A percentile compares a stretch with the other conserved stretches of the same genome.
phyloP scores from a whole-genome alignment of 2,113 vertebrate genomes.

The Synodontis membranacea region DNA sequence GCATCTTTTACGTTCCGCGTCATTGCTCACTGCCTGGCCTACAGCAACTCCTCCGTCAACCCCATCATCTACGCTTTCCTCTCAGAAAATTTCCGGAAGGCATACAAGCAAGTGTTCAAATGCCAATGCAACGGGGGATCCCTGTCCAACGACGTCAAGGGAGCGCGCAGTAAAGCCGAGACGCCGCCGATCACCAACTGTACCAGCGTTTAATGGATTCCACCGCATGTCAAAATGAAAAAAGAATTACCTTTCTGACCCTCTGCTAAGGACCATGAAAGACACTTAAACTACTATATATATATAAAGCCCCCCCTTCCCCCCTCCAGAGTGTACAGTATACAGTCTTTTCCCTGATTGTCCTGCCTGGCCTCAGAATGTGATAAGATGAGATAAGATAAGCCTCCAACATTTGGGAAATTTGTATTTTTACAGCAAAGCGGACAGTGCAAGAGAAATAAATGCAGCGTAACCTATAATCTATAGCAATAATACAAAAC shows the following conservation, averaged over 20 bases:
- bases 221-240: background rate
- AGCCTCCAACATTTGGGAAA: too few species aligned
- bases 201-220: conserved; percentile 19
- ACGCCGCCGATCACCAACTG: conserved; percentile 34
- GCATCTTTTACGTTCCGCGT: conserved; percentile 39
- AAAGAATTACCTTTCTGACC: background rate
- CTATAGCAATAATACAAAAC: too few species aligned
- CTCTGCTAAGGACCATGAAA: background rate
- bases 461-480: too few species aligned
- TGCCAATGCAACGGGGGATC: conserved; percentile 26
- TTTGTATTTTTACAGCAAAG: too few species aligned
- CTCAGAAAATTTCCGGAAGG: conserved; percentile 44
- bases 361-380: background rate
- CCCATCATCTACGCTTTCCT: conserved; percentile 45
- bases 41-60: conserved; percentile 44
- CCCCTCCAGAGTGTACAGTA: background rate
- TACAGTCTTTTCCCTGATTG: background rate
- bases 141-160: conserved; percentile 8
- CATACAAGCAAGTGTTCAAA: conserved; percentile 44
- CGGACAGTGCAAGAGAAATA: too few species aligned
- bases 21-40: conserved; percentile 39
- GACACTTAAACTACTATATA: background rate
- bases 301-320: background rate
- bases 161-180: conserved; percentile 38
- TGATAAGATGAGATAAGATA: too few species aligned